Base-by-base conservation (phyloP, 1,140 invertebrate species). In the Trinorchestia longiramus region DNA sequence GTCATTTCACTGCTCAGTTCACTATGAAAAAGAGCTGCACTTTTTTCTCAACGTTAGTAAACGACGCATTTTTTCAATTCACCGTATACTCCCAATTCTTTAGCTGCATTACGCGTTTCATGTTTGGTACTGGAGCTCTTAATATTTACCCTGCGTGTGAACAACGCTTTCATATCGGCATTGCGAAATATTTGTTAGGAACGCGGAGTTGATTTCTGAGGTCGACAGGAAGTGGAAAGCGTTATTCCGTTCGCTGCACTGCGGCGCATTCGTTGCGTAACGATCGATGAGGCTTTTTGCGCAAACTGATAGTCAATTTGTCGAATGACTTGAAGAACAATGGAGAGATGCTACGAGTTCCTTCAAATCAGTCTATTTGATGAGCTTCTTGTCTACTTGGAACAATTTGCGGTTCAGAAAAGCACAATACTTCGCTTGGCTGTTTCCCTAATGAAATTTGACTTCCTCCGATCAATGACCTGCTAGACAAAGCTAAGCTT, bases 221-320 rank as follows among this genome's bases (percentile, higher is more conserved):
- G 11, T 77, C 11, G 62, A 36, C 62, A 77, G 62, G 62, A 77
- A 77, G 62, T 77, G 62, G 62, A 77, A 77, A 28, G 62, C 28
- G 62, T 77, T 36, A 77, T 77, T 77, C 62, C 62, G 62, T 3
- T 77, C 8, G 62, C 62, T 77, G 11, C 62, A 28, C 11, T 77
- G 62, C 62, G 28, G 62, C 62, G 62, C 62, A 19, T 11, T 11
- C 62, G 62, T 77, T 77, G 41, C 88, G 88, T 90, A 90, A 90
- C 88, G 88, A 90, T 43, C 88, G 88, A 90, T 90, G 88, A 90
- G 88, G 41, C 88, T 94, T 94, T 94, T 94, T 94, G 92, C 92
- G 92, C 92, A 45, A 45, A 94, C 92, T 94, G 92, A 94, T 94
- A 44, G 92, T 94, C 92, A 94, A 94, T 94, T 94, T 94, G 92